phyloP scores from a whole-genome alignment of 2,797 vertebrate species.

The Margarornis squamiger region DNA sequence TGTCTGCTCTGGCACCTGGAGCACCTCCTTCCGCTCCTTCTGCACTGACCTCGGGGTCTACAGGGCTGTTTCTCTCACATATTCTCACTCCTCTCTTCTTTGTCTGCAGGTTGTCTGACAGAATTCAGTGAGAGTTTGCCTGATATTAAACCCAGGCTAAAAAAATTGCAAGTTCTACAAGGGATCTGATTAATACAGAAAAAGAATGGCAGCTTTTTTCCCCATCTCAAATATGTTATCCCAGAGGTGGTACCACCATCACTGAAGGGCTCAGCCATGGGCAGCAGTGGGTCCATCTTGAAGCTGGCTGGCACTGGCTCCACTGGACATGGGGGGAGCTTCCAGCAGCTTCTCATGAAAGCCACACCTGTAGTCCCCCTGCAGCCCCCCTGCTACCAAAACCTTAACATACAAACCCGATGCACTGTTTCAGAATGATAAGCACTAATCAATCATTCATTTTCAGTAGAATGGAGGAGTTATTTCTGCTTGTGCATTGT shows the following conservation, averaged over 20 bases:
- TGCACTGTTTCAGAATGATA: neutral
- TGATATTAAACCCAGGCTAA: neutral
- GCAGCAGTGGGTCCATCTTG: neutral
- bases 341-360: neutral
- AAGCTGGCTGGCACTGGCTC: neutral
- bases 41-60: neutral
- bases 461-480: neutral
- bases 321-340: neutral
- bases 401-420: neutral
- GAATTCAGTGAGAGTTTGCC: rapidly evolving
- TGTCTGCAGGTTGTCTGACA: neutral
- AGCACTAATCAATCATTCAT: neutral
- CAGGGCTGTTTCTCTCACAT: neutral
- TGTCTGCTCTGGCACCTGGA: neutral
- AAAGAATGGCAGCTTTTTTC: neutral
- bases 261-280: neutral
- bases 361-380: neutral
- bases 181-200: neutral
- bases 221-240: neutral
- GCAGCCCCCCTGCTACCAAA: neutral
- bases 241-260: neutral
- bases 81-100: neutral
- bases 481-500: neutral
- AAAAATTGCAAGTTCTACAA: neutral
- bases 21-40: neutral